phyloP scores from a whole-genome alignment of 1,140 invertebrate species.

The Listronotus bonariensis region DNA sequence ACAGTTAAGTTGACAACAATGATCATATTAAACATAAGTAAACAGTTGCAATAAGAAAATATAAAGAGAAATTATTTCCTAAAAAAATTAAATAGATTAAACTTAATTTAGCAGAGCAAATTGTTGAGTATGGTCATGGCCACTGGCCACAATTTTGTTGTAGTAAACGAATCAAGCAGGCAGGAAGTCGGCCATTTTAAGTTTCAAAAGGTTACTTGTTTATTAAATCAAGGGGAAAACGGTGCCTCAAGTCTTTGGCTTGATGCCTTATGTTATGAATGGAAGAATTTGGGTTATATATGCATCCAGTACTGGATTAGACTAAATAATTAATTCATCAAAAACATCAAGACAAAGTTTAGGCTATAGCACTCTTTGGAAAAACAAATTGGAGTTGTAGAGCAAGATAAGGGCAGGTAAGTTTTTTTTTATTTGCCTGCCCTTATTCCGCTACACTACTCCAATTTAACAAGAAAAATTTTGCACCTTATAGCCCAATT shows the following conservation, averaged over 20 bases:
- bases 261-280: slow-evolving; percentile 16
- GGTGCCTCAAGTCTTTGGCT: slow-evolving; percentile 23
- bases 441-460: no score
- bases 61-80: slow-evolving; percentile 17
- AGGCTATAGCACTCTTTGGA: no score
- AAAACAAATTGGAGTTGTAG: no score
- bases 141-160: slow-evolving; percentile 4
- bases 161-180: background rate
- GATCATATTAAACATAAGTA: background rate
- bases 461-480: no score
- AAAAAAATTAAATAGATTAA: slow-evolving; percentile 16
- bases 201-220: slow-evolving; percentile 29
- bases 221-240: slow-evolving; percentile 20
- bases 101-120: slow-evolving; percentile 10
- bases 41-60: background rate
- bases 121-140: slow-evolving; percentile 29
- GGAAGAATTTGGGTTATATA: slow-evolving; percentile 18
- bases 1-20: background rate
- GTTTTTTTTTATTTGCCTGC: no score
- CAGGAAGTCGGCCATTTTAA: slow-evolving; percentile 23
- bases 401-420: no score
- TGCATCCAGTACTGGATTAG: background rate
- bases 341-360: no score
- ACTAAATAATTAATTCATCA: no score
- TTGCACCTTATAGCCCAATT: no score